Evolutionary conservation across 2,888 invertebrate species (phyloP).

Genomic region (Hydriomena furcata): DNA sequence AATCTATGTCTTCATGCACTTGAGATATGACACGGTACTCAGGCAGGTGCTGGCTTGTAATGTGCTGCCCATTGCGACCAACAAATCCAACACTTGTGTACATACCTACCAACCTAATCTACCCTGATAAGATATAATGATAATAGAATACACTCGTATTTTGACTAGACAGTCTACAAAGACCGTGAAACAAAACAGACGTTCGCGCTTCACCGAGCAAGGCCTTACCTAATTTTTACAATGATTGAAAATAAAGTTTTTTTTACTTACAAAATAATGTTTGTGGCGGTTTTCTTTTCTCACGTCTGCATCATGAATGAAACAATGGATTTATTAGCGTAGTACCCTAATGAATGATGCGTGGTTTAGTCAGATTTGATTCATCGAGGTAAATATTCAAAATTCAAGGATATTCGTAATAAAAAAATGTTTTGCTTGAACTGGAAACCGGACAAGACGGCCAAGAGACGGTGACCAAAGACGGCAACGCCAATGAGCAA

Average conservation of each 20-base stretch:
- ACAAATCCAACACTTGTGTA: slow-evolving; percentile 74
- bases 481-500: too few species aligned
- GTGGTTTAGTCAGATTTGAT: slow-evolving; percentile 3
- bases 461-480: too few species aligned
- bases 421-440: neutral
- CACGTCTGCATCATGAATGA: slow-evolving; percentile 9
- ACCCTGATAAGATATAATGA: slow-evolving; percentile 69
- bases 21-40: slow-evolving; percentile 46
- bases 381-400: neutral
- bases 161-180: slow-evolving; percentile 18
- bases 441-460: too few species aligned
- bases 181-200: slow-evolving; percentile 23
- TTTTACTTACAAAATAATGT: slow-evolving; percentile 18
- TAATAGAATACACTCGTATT: slow-evolving; percentile 43
- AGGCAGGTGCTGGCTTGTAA: slow-evolving; percentile 61
- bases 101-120: slow-evolving; percentile 59
- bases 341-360: neutral
- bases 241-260: slow-evolving; percentile 21
- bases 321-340: slow-evolving; percentile 1
- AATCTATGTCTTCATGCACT: slow-evolving; percentile 45
- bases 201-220: slow-evolving; percentile 35
- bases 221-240: slow-evolving; percentile 34
- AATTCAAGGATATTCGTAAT: neutral
- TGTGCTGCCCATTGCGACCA: slow-evolving; percentile 71
- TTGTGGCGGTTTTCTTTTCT: slow-evolving; percentile 4